Evolutionary conservation across 2,113 vertebrate species (phyloP).

Genomic region (Colius striatus): DNA sequence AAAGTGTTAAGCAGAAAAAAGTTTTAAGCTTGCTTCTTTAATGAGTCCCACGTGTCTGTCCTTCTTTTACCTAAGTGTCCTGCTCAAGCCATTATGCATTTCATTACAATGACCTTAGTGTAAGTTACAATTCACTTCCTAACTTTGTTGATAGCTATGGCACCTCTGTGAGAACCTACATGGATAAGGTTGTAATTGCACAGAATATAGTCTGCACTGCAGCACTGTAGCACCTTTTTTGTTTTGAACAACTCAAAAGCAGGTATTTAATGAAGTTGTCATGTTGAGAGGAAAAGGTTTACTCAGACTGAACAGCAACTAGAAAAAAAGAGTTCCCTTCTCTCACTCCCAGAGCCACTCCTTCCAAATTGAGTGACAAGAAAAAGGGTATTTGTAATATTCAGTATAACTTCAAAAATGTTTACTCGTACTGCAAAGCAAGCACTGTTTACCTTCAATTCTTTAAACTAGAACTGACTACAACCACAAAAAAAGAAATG

Average conservation of each 20-base stretch:
- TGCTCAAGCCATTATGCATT: not conserved
- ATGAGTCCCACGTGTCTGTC: not conserved
- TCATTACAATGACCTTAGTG: not conserved
- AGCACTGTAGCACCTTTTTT: not conserved
- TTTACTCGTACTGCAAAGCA: not conserved
- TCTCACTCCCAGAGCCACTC: not conserved
- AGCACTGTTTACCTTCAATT: not conserved
- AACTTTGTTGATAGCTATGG: not conserved
- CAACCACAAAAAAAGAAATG: not conserved
- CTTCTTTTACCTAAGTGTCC: not conserved
- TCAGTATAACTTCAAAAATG: not conserved
- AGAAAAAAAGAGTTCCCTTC: fast-evolving
- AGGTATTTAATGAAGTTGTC: not conserved
- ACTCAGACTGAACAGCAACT: not conserved
- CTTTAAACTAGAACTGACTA: not conserved
- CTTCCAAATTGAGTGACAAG: not conserved
- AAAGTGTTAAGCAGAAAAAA: not conserved
- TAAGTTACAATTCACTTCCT: not conserved
- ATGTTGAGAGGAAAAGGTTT: not conserved
- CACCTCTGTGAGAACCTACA: not conserved
- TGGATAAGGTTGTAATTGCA: not conserved
- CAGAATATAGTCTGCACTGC: not conserved
- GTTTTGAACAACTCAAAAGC: not conserved
- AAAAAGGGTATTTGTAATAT: not conserved
- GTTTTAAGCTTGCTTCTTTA: not conserved